Percentiles rank a stretch among this genome's conserved stretches.
Conservation (phyloP, 2,888 invertebrate genomes). For the Polydesmus complanatus region DNA sequence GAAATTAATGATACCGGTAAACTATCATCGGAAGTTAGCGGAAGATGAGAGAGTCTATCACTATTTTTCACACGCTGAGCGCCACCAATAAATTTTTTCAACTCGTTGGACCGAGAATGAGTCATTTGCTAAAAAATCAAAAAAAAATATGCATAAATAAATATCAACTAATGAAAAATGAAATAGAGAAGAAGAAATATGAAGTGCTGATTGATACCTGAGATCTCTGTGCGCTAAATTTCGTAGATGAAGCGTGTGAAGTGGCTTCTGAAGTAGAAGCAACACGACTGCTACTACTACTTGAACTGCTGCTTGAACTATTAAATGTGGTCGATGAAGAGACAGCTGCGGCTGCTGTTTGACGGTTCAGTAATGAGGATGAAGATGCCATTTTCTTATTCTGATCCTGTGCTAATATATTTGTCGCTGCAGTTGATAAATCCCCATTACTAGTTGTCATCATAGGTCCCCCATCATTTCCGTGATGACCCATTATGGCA, state of each 20-base stretch:
- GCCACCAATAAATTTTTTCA: slow-evolving; percentile 1
- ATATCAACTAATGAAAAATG: neutral
- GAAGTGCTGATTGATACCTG: slow-evolving; percentile 28
- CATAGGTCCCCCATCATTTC: neutral
- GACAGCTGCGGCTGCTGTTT: neutral
- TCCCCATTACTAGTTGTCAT: slow-evolving; percentile 31
- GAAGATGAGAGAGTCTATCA: slow-evolving; percentile 6
- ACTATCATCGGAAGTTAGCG: neutral
- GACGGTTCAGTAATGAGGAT: slow-evolving; percentile 1
- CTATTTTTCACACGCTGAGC: too few relatives aligned
- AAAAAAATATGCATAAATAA: neutral
- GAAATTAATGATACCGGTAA: neutral
- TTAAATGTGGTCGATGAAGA: neutral
- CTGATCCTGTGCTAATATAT: slow-evolving; percentile 38
- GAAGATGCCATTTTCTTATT: slow-evolving; percentile 1
- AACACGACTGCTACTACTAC: slow-evolving; percentile 16
- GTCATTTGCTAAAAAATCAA: slow-evolving; percentile 34
- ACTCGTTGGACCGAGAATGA: slow-evolving; percentile 35
- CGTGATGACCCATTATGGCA: neutral
- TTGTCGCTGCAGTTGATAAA: slow-evolving; percentile 43
- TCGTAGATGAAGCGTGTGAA: neutral
- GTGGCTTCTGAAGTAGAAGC: slow-evolving; percentile 28
- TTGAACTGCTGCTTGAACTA: slow-evolving; percentile 3
- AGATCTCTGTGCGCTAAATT: neutral
- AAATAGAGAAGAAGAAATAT: too few relatives aligned